These are phyloP conservation scores for Pseudochirops cupreus DNA, from an alignment of 2,797 vertebrate genomes.

Conservation along the genomic window DNA sequence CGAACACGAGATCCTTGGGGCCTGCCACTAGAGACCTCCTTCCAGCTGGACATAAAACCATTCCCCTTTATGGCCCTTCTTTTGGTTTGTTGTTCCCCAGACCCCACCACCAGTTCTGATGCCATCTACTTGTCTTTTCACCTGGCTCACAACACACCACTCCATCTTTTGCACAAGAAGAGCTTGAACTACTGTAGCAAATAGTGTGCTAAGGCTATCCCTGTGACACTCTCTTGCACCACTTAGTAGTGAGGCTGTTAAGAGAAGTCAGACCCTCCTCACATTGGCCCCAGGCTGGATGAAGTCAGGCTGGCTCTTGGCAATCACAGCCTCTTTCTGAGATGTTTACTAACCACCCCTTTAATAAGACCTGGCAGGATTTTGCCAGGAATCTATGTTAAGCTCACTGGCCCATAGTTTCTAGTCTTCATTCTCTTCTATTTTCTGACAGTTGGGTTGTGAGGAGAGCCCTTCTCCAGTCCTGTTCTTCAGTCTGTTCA, in stretches of 20 bases:
- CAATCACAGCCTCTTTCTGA: neutral
- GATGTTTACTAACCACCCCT: neutral
- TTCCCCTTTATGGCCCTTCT: neutral
- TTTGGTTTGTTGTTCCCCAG: neutral
- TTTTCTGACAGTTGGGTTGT: neutral
- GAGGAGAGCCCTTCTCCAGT: neutral
- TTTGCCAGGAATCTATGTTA: neutral
- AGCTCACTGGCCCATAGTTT: neutral
- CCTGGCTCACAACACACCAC: neutral
- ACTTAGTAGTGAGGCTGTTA: neutral
- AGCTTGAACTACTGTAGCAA: neutral
- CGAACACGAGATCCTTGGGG: neutral
- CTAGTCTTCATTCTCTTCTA: neutral
- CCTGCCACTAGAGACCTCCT: neutral
- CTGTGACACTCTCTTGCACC: neutral
- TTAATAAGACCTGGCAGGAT: neutral
- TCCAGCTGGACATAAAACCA: neutral
- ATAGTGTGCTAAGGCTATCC: neutral
- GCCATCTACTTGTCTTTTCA: neutral
- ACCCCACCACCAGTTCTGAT: neutral
- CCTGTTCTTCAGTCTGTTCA: neutral
- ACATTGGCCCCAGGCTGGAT: neutral
- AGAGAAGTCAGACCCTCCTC: neutral
- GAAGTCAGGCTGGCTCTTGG: neutral
- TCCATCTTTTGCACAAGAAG: neutral